Percentiles rank a stretch among this genome's conserved stretches.
Conservation (phyloP, 2,888 invertebrate species). For the Hofmannophila pseudospretella region DNA sequence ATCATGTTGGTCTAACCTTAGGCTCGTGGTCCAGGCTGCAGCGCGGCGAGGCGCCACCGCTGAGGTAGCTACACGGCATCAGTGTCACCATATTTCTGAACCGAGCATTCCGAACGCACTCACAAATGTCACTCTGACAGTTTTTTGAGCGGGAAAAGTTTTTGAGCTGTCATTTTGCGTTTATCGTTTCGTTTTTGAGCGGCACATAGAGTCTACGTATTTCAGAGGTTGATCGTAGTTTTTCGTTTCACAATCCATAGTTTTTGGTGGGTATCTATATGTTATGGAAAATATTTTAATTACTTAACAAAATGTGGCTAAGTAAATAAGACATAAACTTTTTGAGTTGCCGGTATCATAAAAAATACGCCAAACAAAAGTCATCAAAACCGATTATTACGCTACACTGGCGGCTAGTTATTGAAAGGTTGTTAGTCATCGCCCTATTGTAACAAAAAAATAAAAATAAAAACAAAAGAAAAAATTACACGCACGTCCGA, state of each 20-base stretch:
- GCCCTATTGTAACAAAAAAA: slow-evolving; percentile 48
- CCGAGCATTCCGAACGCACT: slow-evolving; percentile 42
- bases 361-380: too few species aligned
- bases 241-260: slow-evolving; percentile 41
- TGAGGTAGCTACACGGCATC: slow-evolving; percentile 82
- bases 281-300: too few species aligned
- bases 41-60: slow-evolving; percentile 75
- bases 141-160: slow-evolving; percentile 56
- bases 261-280: slow-evolving; percentile 13
- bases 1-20: slow-evolving; percentile 53
- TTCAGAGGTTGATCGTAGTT: slow-evolving; percentile 24
- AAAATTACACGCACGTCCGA: slow-evolving; percentile 32
- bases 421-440: slow-evolving; percentile 68
- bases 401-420: slow-evolving; percentile 65
- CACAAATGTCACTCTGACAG: slow-evolving; percentile 64
- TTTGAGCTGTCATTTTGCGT: slow-evolving; percentile 55
- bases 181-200: slow-evolving; percentile 45
- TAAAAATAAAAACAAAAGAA: slow-evolving; percentile 40
- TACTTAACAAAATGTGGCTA: too few species aligned
- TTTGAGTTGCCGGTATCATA: too few species aligned
- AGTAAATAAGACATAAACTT: too few species aligned
- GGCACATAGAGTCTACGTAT: slow-evolving; percentile 31
- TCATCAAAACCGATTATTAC: slow-evolving; percentile 54
- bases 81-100: slow-evolving; percentile 78
- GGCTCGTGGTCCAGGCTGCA: slow-evolving; percentile 74